Evolutionary conservation across 2,797 vertebrate species (phyloP), one percentile per base, ranked within the genome.

Genomic region (Typhlichthys subterraneus): DNA sequence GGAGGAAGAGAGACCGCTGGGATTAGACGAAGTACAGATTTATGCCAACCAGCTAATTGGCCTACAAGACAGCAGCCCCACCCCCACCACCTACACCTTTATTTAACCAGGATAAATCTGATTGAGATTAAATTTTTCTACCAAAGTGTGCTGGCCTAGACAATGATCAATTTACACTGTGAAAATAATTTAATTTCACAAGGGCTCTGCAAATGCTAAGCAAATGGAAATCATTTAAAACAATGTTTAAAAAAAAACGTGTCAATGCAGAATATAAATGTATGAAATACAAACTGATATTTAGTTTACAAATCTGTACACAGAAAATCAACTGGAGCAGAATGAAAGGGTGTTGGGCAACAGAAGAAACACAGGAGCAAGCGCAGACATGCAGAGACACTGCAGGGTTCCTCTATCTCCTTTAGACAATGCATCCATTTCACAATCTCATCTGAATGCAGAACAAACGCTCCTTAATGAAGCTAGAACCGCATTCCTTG

Each of bases 321-420:
- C 8, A 42, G 1, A 42, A 42, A 42, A 42, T 42, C 38, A 9
- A 42, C 38, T 8, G 23, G 38, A 2, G 38, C 38, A 42, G 38
- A 42, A 42, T 1, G 2, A 9, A 42, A 42, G 7, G 3, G 50
- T 17, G 29, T 19, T 55, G 48, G 23, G 33, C 45, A 59, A 60
- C 1, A 58, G 12, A 48, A 57, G n/a, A 29, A 53, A 59, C 1
- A 19, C 3, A 33, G 10, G 3, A 56, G 47, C 84, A 66, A 63
- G 86, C 68, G 59, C 42, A 51, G 62, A 73, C 85, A 14, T 67
- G 86, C 51, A 51, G 50, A 77, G 45, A 29, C 59, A 75, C 9
- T 76, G 72, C n/a, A 15, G 58, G 60, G 42, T 33, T 31, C 3
- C 8, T 31, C 7, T 7, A 13, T 56, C 53, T 19, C 5, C 1